Percentiles rank a stretch among this genome's conserved stretches.
These are phyloP conservation scores for Griposia aprilina DNA, from an alignment of 2,888 invertebrate genomes.

Conservation along the genomic window DNA sequence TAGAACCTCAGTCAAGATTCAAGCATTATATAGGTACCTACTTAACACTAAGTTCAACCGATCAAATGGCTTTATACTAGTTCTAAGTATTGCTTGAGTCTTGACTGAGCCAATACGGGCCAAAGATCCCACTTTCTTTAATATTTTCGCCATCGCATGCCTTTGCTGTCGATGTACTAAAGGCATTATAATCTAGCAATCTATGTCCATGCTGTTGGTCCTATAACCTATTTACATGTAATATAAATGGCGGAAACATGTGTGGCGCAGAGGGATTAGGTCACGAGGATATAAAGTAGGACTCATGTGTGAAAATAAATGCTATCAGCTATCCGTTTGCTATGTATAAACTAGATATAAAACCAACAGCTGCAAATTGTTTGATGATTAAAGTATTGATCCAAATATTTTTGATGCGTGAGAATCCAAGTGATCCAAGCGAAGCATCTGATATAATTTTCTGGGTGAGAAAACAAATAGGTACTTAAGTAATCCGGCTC, in stretches of 20 bases:
- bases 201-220: background rate
- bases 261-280: slow-evolving; percentile 42
- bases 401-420: background rate
- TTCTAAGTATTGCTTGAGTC: background rate
- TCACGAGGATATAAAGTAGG: slow-evolving; percentile 38
- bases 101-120: background rate
- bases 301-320: slow-evolving; percentile 36
- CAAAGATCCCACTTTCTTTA: background rate
- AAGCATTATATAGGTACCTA: background rate
- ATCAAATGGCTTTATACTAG: no score
- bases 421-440: background rate
- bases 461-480: background rate
- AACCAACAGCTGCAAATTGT: background rate
- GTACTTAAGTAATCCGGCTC: background rate
- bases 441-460: slow-evolving; percentile 18
- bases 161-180: background rate
- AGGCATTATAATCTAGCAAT: background rate
- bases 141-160: background rate
- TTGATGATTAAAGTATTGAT: background rate
- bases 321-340: background rate
- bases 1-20: background rate
- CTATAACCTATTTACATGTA: slow-evolving; percentile 18
- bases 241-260: slow-evolving; percentile 27
- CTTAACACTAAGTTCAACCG: background rate
- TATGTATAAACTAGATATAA: background rate